Base-by-base conservation (phyloP, 2,113 vertebrate species). In the Tauraco erythrolophus region DNA sequence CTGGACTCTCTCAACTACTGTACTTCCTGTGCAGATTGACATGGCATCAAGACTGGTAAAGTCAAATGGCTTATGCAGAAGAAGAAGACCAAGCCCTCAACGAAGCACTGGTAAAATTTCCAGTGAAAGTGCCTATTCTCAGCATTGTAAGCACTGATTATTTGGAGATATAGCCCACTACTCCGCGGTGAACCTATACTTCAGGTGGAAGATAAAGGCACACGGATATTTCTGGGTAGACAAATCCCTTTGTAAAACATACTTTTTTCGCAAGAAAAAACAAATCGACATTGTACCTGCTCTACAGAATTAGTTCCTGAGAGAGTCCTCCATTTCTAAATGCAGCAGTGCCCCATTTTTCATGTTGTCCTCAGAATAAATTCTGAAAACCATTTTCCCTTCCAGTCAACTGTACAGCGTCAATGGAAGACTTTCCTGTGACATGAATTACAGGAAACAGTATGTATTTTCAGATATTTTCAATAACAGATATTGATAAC, bases 101-200 rank as follows among this genome's bases (percentile, higher is more conserved):
- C 15, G 37, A 70, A 79, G 4, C 16, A 33, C 0, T 46, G 39
- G 48, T 50, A 46, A 64, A 23, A 66, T 62, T 62, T 84, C 60
- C 31, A 50, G 54, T 31, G 11, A 25, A 21, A 54, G 11, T 14
- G 58, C 9, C 14, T 57, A 11, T 48, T 65, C 39, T 70, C n/a
- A 87, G 33, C 13, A 24, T 7, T 62, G 24, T 48, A 53, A 91
- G 11, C 14, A 45, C 30, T 0, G 0, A 50, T 8, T 41, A 7
- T 69, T 41, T 77, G 56, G 41, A 61, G 35, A 39, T 62, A 43
- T 0, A 57, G 19, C 4, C 14, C 39, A 25, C 31, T 37, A 25
- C 21, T 12, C 37, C 70, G 28, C 28, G 54, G 13, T 61, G 19
- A 68, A 14, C 31, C 17, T 43, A 0, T 21, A 21, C 12, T 58